phyloP scores from a whole-genome alignment of 2,888 invertebrate species.

The Mycalesis mineus region DNA sequence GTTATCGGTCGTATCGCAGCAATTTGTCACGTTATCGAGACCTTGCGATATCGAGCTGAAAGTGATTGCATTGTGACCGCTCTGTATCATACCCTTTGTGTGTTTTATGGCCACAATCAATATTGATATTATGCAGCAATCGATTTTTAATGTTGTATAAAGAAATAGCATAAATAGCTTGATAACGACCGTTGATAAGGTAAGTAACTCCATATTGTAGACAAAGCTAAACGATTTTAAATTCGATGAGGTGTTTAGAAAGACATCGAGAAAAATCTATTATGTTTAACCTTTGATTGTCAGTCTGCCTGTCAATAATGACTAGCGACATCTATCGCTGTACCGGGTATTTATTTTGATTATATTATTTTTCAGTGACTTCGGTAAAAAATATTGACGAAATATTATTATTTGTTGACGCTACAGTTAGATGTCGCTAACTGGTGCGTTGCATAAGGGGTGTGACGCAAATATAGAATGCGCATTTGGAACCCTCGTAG shows the following conservation, averaged over 20 bases:
- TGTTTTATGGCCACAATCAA: constrained; percentile 1
- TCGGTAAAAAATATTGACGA: background rate
- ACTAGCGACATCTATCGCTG: background rate
- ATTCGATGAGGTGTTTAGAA: no score
- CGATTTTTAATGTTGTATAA: background rate
- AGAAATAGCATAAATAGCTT: background rate
- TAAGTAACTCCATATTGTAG: background rate
- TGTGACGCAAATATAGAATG: no score
- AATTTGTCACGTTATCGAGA: constrained; percentile 23
- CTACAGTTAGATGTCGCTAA: background rate
- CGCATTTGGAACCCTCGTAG: no score
- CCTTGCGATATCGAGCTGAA: constrained; percentile 14
- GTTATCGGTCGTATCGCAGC: constrained; percentile 16
- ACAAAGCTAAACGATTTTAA: no score
- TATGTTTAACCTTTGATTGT: no score
- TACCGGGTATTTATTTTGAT: background rate
- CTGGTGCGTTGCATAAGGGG: no score
- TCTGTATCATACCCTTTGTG: constrained; percentile 9
- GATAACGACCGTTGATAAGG: background rate
- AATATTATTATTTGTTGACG: background rate
- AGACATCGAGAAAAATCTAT: no score
- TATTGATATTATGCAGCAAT: background rate
- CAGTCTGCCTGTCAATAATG: background rate
- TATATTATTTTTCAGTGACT: no score
- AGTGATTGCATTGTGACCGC: constrained; percentile 15